Base-by-base conservation (phyloP, 2,797 vertebrate genomes). In the Antrozous pallidus region DNA sequence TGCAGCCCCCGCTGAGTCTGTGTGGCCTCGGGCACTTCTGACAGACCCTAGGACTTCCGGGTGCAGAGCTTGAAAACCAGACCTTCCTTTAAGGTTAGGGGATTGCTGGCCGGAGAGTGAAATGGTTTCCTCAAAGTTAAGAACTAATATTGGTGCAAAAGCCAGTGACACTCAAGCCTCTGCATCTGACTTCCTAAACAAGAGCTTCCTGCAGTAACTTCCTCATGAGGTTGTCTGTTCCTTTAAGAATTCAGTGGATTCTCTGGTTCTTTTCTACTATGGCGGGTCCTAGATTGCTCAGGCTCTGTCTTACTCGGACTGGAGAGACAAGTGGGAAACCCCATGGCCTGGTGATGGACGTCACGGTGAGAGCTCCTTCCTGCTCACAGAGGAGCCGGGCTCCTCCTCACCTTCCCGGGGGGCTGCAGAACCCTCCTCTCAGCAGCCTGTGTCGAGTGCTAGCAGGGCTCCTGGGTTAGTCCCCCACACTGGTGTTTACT, bases 291-390 rank as follows among this genome's bases (percentile, higher is more conserved):
- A 47, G 18, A 51, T 74, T 79, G 42, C 67, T 75, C 42, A 58
- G 65, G 40, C 70, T 67, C 61, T 80, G 18, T 86, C 51, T 82
- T 2, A 33, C 24, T 13, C 65, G 71, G 80, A 14, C 3, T 58
- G 56, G 33, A 92, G 63, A 38, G 69, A 83, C 38, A 63, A 49
- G 40, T 11, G 54, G 54, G 22, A 56, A 77, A 45, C 28, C 47
- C 22, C 61, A 28, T 6, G 0, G 0, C 36, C 40, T 54, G 22
- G 16, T 1, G n/a, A 13, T 13, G 36, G 26, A 31, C 1, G 0
- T 0, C 6, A 42, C 9, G 33, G 8, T 1, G 17, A 88, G 24
- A 79, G 1, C 36, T 88, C 47, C 36, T n/a, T 71, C 75, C 58
- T 13, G 8, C 70, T 71, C 36, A 36, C 24, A 84, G 31, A 91